Conservation (phyloP, 2,113 vertebrate genomes). For the Calidris pugnax region DNA sequence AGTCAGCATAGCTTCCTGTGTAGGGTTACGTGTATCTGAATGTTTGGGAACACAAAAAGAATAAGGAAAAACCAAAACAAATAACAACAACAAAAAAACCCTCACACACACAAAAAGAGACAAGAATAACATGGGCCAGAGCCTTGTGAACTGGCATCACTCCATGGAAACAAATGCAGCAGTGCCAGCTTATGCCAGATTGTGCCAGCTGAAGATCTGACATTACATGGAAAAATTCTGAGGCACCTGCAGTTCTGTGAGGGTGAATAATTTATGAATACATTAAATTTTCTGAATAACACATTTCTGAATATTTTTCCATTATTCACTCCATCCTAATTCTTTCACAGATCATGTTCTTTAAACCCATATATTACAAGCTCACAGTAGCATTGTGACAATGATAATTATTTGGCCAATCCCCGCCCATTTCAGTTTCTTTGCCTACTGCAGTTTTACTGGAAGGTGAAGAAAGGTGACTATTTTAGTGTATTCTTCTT, state of each 20-base stretch:
- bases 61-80: background rate
- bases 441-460: background rate
- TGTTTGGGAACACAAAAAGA: background rate
- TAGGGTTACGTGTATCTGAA: background rate
- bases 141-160: background rate
- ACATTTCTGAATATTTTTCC: slow-evolving; percentile 48
- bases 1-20: background rate
- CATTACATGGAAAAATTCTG: slow-evolving; percentile 30
- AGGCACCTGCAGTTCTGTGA: slow-evolving; percentile 50
- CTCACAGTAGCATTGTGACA: background rate
- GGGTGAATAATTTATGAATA: slow-evolving; percentile 59
- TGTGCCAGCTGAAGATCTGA: slow-evolving; percentile 41
- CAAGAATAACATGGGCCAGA: background rate
- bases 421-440: background rate
- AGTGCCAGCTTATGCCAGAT: slow-evolving; percentile 17
- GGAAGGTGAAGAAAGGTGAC: background rate
- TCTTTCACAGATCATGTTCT: slow-evolving; percentile 21
- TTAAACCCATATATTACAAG: background rate
- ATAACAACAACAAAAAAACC: background rate
- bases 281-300: slow-evolving; percentile 36
- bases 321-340: slow-evolving; percentile 26
- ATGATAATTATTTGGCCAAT: background rate
- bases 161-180: slow-evolving; percentile 27
- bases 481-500: background rate
- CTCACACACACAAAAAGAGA: too few species aligned